Conservation (phyloP, 2,888 invertebrate species). For the Lasioglossum zephyrum region DNA sequence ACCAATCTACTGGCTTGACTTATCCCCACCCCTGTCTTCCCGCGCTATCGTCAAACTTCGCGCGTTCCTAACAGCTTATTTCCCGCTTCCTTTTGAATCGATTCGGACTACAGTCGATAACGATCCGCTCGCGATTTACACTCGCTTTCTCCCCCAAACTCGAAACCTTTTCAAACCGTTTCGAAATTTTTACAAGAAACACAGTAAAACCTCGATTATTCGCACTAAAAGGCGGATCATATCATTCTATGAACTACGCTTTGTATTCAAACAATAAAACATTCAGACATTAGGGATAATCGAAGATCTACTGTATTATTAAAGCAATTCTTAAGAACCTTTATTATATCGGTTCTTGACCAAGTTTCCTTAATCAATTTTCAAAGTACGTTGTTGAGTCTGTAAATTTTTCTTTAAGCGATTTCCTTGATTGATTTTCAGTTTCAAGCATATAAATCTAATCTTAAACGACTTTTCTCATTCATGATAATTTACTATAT, state of each 20-base stretch:
- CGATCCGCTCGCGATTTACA: not conserved
- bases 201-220: not conserved
- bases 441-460: not conserved
- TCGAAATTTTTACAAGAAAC: not conserved
- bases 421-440: not conserved
- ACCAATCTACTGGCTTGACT: slow-evolving; percentile 73
- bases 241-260: not conserved
- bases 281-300: not conserved
- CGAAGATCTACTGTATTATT: not conserved
- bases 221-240: not conserved
- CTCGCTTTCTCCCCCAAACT: not conserved
- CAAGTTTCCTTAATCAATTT: too few relatives aligned
- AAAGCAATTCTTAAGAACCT: not conserved
- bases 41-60: slow-evolving; percentile 70
- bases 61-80: slow-evolving; percentile 49
- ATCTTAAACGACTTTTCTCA: not conserved
- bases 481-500: not conserved
- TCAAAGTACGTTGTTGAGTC: too few relatives aligned
- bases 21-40: slow-evolving; percentile 66
- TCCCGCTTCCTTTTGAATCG: slow-evolving; percentile 55
- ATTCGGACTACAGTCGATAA: slow-evolving; percentile 22
- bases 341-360: not conserved
- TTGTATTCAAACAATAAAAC: not conserved
- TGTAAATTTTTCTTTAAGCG: not conserved
- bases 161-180: not conserved